Conservation (phyloP, 2,797 vertebrate genomes). For the Myotis daubentonii region DNA sequence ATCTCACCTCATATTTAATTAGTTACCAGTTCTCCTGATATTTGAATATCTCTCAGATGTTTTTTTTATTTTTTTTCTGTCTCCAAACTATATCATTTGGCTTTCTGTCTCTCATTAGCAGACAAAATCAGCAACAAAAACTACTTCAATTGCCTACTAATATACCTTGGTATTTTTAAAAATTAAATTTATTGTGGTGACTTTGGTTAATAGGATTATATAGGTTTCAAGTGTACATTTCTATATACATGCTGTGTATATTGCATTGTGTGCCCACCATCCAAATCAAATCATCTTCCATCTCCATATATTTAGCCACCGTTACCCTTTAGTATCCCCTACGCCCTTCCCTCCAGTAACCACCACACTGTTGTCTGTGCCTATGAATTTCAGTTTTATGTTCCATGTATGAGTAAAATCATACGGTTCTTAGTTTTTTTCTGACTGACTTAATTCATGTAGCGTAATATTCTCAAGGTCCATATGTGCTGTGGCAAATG, state of each 20-base stretch:
- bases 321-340: not conserved
- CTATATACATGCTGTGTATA: not conserved
- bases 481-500: not conserved
- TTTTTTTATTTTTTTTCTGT: not conserved
- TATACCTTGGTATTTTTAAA: not conserved
- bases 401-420: not conserved
- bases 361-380: not conserved
- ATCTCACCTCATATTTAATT: not conserved
- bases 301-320: not conserved
- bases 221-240: not conserved
- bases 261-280: not conserved
- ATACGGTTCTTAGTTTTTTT: not conserved
- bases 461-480: not conserved
- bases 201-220: not conserved
- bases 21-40: not conserved
- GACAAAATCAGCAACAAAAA: not conserved
- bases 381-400: not conserved
- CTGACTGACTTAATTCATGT: not conserved
- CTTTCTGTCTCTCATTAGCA: not conserved
- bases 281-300: not conserved
- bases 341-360: not conserved
- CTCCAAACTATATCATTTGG: not conserved
- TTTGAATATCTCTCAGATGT: not conserved
- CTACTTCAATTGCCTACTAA: not conserved
- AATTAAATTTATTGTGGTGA: not conserved